phyloP scores from a whole-genome alignment of 2,888 invertebrate species.

The Maniola hyperantus region DNA sequence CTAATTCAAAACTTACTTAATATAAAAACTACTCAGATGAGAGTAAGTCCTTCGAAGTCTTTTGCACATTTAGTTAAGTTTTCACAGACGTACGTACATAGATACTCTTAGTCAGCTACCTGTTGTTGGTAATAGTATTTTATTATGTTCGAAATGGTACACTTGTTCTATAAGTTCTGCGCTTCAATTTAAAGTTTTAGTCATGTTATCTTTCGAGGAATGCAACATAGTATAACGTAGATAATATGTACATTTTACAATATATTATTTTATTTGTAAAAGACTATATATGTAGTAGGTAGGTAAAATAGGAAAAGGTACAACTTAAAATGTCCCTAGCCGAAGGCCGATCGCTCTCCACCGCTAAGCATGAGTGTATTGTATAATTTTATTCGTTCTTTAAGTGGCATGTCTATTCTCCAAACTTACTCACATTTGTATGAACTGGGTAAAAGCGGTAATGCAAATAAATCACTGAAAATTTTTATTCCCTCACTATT shows the following conservation, averaged over 20 bases:
- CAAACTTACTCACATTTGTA: slow-evolving; percentile 70
- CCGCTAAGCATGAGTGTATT: slow-evolving; percentile 78
- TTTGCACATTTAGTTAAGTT: not conserved
- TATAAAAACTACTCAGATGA: not conserved
- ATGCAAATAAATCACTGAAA: slow-evolving; percentile 70
- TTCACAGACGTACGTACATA: not conserved
- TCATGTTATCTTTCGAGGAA: slow-evolving; percentile 2
- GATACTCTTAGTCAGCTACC: not conserved
- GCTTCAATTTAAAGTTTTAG: slow-evolving; percentile 62
- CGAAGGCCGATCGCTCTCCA: slow-evolving; percentile 75
- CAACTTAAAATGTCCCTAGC: slow-evolving; percentile 67
- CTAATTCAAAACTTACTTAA: not conserved
- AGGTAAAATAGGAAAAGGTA: slow-evolving; percentile 48
- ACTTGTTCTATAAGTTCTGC: slow-evolving; percentile 49
- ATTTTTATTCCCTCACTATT: slow-evolving; percentile 63
- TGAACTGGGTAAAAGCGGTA: slow-evolving; percentile 73
- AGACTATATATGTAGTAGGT: no score
- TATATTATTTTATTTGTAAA: not conserved
- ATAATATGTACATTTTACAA: not conserved
- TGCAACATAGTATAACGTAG: not conserved
- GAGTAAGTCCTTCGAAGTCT: slow-evolving; percentile 1
- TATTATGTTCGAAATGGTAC: slow-evolving; percentile 53
- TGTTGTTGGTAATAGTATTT: slow-evolving; percentile 38
- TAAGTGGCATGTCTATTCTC: slow-evolving; percentile 75
- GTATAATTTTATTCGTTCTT: slow-evolving; percentile 57